These are phyloP conservation scores for Drosophila acutilabella DNA, from an alignment of 2,888 invertebrate genomes.

Conservation along the genomic window DNA sequence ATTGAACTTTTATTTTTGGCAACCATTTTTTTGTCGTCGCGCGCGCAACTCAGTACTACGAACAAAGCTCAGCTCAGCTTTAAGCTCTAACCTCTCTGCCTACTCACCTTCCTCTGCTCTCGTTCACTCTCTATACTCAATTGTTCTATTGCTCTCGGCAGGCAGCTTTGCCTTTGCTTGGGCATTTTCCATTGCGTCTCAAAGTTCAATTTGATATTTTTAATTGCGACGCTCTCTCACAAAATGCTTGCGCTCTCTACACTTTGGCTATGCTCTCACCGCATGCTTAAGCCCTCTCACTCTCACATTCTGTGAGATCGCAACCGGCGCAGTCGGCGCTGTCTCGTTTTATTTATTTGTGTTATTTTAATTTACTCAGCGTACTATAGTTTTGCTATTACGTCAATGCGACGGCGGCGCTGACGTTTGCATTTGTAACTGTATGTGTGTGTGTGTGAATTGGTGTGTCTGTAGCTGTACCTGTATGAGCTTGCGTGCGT, in stretches of 20 bases:
- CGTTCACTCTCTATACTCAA: slow-evolving; percentile 19
- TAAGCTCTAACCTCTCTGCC: slow-evolving; percentile 16
- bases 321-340: slow-evolving; percentile 45
- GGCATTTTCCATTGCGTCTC: slow-evolving; percentile 78
- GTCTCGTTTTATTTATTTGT: slow-evolving; percentile 73
- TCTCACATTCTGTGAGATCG: slow-evolving; percentile 34
- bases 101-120: neutral
- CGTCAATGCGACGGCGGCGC: slow-evolving; percentile 75
- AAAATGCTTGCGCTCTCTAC: too few species aligned
- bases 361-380: slow-evolving; percentile 75
- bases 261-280: too few species aligned
- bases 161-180: slow-evolving; percentile 62
- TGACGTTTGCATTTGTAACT: slow-evolving; percentile 65
- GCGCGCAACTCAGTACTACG: slow-evolving; percentile 66
- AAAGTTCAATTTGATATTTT: slow-evolving; percentile 74
- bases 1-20: slow-evolving; percentile 70
- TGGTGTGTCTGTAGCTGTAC: slow-evolving; percentile 37
- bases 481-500: slow-evolving; percentile 20
- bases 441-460: slow-evolving; percentile 17
- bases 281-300: slow-evolving; percentile 16
- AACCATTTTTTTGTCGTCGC: slow-evolving; percentile 55
- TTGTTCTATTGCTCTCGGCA: slow-evolving; percentile 45
- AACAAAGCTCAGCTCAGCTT: slow-evolving; percentile 32
- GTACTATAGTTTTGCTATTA: slow-evolving; percentile 72
- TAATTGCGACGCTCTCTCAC: slow-evolving; percentile 37